Conservation (phyloP, 2,888 invertebrate genomes). For the Drosophila infuscata region DNA sequence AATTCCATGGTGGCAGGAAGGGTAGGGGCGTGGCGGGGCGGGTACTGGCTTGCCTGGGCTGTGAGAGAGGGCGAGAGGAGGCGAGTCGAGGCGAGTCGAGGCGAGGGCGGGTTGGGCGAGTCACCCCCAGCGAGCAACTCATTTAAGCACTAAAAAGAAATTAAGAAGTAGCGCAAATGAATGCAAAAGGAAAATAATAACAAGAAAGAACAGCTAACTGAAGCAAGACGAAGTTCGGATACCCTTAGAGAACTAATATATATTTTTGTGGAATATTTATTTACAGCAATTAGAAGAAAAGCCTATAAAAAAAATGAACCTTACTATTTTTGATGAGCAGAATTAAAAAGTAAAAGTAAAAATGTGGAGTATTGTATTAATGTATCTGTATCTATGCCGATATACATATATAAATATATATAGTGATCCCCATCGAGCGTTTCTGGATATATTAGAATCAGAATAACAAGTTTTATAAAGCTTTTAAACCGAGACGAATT, state of each 20-base stretch:
- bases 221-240: not conserved
- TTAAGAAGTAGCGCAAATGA: conserved; percentile 78
- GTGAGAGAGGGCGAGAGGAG: not conserved
- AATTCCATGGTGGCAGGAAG: not conserved
- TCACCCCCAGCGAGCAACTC: conserved; percentile 61
- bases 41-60: not conserved
- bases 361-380: not conserved
- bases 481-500: too few relatives aligned
- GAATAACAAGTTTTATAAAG: too few relatives aligned
- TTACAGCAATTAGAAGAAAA: not conserved
- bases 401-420: too few relatives aligned
- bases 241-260: not conserved
- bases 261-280: not conserved
- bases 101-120: not conserved
- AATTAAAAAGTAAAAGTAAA: not conserved
- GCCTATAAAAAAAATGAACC: accelerated
- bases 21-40: not conserved
- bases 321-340: not conserved
- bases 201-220: conserved; percentile 15
- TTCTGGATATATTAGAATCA: too few relatives aligned
- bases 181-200: conserved; percentile 60
- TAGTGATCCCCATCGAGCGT: too few relatives aligned
- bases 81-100: not conserved
- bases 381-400: not conserved
- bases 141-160: conserved; percentile 79